Evolutionary conservation across 2,113 vertebrate genomes (phyloP), one percentile per base, ranked within the genome.

Genomic region (Gobiocypris rarus): DNA sequence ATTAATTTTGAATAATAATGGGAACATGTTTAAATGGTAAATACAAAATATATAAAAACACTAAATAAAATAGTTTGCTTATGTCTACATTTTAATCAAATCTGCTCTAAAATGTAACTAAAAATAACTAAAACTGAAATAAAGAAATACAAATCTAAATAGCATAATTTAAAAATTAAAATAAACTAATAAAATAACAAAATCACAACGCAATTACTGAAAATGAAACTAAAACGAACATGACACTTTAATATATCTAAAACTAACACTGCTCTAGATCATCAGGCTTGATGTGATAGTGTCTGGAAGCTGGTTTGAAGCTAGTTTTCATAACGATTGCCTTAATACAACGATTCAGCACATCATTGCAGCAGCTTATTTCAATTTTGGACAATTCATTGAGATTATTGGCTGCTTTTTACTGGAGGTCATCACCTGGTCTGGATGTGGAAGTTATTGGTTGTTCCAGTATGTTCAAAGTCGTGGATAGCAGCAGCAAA

Each of bases 401-500:
- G 7, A 75, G 24, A 26, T 50, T 22, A 24, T 5, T 71, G 69
- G 22, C 31, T 38, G 65, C 9, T 11, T 38, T 9, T 22, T 43
- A 14, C 15, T 13, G 58, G 24, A 26, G 54, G 11, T 13, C 43
- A 19, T 41, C 9, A 99, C 98, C 98, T 96, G 87, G 98, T 97
- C 93, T 99, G 97, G 90, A 99, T 98, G 91, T 99, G 98, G 90
- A 99, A 99, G 92, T 98, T 99, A 92, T 99, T 99, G 70, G 98
- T 99, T 45, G 98, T 99, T 90, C 98, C 98, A 61, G 97, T 99
- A 88, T 99, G 98, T 83, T 99, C 98, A 26, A 98, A 99, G 93
- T 99, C 98, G 83, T 99, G 98, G 91, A 99, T 94, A 8, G 98
- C 97, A 90, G 98, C 98, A 54, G 98, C 98, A 89, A 99, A 99